Conservation (phyloP, 2,113 vertebrate genomes). For the Fregata magnificens region DNA sequence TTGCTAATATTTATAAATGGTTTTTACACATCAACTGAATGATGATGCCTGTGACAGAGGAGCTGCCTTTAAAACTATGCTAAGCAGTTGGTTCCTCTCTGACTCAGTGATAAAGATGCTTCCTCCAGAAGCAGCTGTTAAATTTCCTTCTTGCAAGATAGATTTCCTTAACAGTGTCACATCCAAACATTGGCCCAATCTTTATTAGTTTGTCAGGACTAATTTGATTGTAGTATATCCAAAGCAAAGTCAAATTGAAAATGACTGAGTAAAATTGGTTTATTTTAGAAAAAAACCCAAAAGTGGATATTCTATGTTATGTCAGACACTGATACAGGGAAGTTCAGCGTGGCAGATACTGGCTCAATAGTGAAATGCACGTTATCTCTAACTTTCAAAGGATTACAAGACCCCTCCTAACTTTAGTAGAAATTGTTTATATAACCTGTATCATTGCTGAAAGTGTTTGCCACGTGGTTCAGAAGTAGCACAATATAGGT, state of each 20-base stretch:
- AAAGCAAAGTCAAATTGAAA: background rate
- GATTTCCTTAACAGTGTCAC: background rate
- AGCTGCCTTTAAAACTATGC: slow-evolving; percentile 12
- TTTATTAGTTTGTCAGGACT: slow-evolving; percentile 7
- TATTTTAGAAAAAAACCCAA: background rate
- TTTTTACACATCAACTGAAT: slow-evolving; percentile 44
- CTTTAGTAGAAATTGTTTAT: background rate
- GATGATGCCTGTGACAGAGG: slow-evolving; percentile 20
- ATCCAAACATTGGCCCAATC: background rate
- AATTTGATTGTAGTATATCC: background rate
- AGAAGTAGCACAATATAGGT: background rate
- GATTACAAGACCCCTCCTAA: background rate
- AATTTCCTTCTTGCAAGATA: slow-evolving; percentile 21
- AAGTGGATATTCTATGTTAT: background rate
- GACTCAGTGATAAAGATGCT: slow-evolving; percentile 51
- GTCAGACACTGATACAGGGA: background rate
- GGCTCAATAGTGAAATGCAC: background rate
- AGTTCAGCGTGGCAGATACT: background rate
- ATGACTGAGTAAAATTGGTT: background rate
- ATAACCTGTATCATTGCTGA: background rate
- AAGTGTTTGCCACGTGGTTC: background rate
- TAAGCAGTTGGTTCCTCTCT: slow-evolving; percentile 52
- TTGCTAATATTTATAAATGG: slow-evolving; percentile 65
- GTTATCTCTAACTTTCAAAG: background rate
- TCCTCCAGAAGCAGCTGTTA: slow-evolving; percentile 53